Evolutionary conservation across 1,140 invertebrate species (phyloP).

Genomic region (Caenorhabditis remanei): DNA sequence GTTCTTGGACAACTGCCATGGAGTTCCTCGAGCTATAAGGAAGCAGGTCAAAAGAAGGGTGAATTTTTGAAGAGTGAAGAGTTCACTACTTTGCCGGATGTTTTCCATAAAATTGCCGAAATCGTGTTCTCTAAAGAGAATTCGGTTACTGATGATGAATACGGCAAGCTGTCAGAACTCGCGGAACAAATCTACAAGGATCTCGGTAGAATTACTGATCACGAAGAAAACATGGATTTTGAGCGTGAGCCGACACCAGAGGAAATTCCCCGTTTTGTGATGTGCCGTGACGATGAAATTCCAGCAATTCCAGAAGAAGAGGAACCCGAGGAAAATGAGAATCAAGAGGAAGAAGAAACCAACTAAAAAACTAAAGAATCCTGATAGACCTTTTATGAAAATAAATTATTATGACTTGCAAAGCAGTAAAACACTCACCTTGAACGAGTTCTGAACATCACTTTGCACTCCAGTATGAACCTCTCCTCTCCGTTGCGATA

Average conservation of each 20-base stretch:
- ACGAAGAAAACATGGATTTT: constrained; percentile 64
- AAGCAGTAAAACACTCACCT: constrained; percentile 78
- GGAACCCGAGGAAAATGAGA: neutral
- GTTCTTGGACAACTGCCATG: constrained; percentile 59
- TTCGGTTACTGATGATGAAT: constrained; percentile 34
- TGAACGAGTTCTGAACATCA: constrained; percentile 91
- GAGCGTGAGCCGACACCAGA: constrained; percentile 62
- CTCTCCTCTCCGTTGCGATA: constrained; percentile 82
- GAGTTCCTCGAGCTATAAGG: neutral
- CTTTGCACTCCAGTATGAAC: constrained; percentile 92
- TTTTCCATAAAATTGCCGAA: constrained; percentile 51
- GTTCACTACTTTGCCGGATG: constrained; percentile 30
- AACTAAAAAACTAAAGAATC: neutral
- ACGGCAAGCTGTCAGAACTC: constrained; percentile 3
- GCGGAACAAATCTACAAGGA: constrained; percentile 58
- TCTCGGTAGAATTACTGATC: constrained; percentile 56
- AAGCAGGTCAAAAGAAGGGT: constrained; percentile 3
- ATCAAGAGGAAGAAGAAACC: neutral
- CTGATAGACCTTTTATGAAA: neutral
- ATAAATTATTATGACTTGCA: neutral
- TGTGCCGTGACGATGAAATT: neutral
- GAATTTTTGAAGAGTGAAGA: constrained; percentile 10
- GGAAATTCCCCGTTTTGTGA: constrained; percentile 60
- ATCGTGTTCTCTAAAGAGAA: constrained; percentile 24
- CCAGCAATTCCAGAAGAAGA: constrained; percentile 45